phyloP scores from a whole-genome alignment of 2,888 invertebrate genomes.

The Heliconius aoede region DNA sequence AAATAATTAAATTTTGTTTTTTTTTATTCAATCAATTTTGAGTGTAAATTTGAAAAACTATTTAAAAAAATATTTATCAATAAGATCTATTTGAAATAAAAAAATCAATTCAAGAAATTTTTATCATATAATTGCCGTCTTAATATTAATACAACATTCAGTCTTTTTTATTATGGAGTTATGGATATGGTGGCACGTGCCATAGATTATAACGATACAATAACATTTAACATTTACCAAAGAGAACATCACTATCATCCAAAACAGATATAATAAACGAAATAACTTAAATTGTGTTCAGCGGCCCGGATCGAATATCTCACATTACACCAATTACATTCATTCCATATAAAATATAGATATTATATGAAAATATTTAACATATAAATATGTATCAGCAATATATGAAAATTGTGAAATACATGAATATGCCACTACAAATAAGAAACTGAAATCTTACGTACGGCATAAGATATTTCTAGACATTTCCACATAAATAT shows the following conservation, averaged over 20 bases:
- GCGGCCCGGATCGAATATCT: not conserved
- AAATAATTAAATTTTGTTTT: conserved; percentile 24
- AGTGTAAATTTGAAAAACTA: too few relatives aligned
- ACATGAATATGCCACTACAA: not conserved
- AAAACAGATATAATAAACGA: not conserved
- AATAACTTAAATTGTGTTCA: not conserved
- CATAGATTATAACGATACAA: too few relatives aligned
- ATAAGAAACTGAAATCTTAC: not conserved
- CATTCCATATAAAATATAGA: not conserved
- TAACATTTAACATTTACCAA: not conserved
- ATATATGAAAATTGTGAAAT: not conserved
- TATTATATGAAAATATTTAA: not conserved
- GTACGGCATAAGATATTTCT: conserved; percentile 8
- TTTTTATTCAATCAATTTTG: not conserved
- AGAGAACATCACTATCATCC: not conserved
- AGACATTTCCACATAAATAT: conserved; percentile 18
- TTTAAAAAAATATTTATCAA: not conserved
- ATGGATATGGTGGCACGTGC: too few relatives aligned
- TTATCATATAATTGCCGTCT: too few relatives aligned
- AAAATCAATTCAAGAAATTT: too few relatives aligned
- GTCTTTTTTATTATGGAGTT: too few relatives aligned
- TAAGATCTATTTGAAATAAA: too few relatives aligned
- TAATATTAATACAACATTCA: too few relatives aligned
- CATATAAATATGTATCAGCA: not conserved
- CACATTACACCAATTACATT: not conserved